Evolutionary conservation across 2,888 invertebrate species (phyloP), one percentile per base, ranked within the genome.

Genomic region (Dinocampus coccinellae): DNA sequence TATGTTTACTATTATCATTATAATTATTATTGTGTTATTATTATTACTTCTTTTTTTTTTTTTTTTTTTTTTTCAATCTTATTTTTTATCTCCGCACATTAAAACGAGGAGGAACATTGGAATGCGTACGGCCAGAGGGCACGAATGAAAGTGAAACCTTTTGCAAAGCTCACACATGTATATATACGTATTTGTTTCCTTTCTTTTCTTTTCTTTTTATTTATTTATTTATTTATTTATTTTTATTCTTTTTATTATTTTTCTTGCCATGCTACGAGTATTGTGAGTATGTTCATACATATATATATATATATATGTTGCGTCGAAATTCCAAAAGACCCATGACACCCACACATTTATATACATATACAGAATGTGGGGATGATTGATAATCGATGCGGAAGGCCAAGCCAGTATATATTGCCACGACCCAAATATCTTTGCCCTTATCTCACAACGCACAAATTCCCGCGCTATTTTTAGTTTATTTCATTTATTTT

Each of bases 91-190:
- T 36, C 29, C 47, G 0, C 39, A 26, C 39, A 71, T 69, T 69
- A 64, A 68, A 68, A 67, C 62, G 72, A 70, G 72, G 72, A 73
- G 72, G 70, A 70, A 16, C 64, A 34, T 47, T 69, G 77, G 76
- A 75, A 77, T 76, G 74, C 73, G 58, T 67, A 66, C 71, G 72
- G 74, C 69, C 76, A 76, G 76, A 76, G 77, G 76, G 75, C 66
- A 72, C 60, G 65, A 73, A 72, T 72, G 77, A 77, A 77, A 77
- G 77, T 76, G 75, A 77, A 77, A 77, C 75, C 74, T 72, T 72
- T 58, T 73, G 68, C 36, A 55, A 69, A 62, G 70, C 55, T 63
- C 39, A 3, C 39, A 42, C 24, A 62, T 42, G 42, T 16, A 34
- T 60, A 20, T 47, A 22, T 53, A 24, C 7, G 16, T 2, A 55